Base-by-base conservation (phyloP, 2,113 vertebrate genomes). In the Strix aluco region DNA sequence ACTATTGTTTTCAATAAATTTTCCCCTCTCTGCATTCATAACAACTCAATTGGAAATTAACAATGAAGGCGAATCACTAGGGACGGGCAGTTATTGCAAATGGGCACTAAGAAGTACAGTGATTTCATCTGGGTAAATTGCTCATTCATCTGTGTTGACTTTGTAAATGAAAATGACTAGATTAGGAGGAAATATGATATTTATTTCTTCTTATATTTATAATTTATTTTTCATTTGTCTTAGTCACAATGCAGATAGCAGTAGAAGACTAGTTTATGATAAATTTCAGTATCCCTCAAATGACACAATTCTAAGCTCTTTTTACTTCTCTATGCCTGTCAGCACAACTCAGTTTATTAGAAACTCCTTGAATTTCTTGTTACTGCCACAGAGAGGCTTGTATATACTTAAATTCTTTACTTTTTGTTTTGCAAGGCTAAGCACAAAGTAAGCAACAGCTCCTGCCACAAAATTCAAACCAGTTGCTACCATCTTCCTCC, bases 81-180 rank as follows among this genome's bases (percentile, higher is more conserved):
- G 82, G 65, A 84, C 0, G 13, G 82, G 44, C 86, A 88, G 63
- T 84, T 92, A 36, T 15, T 67, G 55, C 55, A 90, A 73, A 81
- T 26, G 82, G 85, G 77, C 44, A 21, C 77, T 52, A 65, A 81
- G 69, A 96, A 86, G 52, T 74, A 71, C 15, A 2, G 55, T 59
- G 73, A 91, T 90, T 94, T 75, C 65, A 93, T 75, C 72, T 51
- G 40, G 30, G 61, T 69, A 75, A 92, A 91, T 81, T 88, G 36
- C 54, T 92, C 65, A 81, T 95, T 94, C 86, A 90, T 95, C 69
- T 92, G 34, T 72, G 65, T 40, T 92, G 92, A 78, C 59, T 94
- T 87, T 62, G 71, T 36, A 86, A 92, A 83, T 65, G 47, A n/a
- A 71, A 93, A 95, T 74, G 36, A 57, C 80, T 63, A 75, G 61